phyloP scores from a whole-genome alignment of 2,888 invertebrate genomes.

The Drosophila meridionalis region DNA sequence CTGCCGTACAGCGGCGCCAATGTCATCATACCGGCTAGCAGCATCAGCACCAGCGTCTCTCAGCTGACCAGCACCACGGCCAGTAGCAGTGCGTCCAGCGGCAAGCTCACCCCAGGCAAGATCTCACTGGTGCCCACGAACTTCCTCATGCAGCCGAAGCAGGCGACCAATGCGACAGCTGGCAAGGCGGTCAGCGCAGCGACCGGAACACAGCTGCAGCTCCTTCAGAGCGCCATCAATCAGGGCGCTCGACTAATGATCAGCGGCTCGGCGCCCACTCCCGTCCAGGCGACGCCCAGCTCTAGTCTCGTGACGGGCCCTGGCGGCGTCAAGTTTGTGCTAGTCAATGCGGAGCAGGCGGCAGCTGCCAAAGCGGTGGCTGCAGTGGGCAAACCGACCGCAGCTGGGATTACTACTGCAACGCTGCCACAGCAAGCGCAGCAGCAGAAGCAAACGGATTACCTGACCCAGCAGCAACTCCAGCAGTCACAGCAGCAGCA shows the following conservation, averaged over 20 bases:
- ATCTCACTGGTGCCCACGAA: constrained; percentile 85
- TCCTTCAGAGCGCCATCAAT: constrained; percentile 70
- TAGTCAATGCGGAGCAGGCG: constrained; percentile 82
- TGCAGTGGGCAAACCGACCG: constrained; percentile 45
- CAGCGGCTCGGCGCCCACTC: constrained; percentile 51
- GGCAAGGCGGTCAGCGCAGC: constrained; percentile 35
- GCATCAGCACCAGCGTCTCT: constrained; percentile 52
- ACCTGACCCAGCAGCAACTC: constrained; percentile 37
- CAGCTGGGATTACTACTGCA: constrained; percentile 13
- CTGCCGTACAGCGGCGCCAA: constrained; percentile 52
- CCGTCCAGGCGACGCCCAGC: constrained; percentile 52
- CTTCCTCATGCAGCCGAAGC: constrained; percentile 83
- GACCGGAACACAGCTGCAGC: constrained; percentile 59
- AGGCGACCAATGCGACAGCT: constrained; percentile 32
- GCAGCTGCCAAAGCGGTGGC: constrained; percentile 56
- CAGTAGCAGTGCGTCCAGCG: constrained; percentile 37
- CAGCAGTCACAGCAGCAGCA: constrained; percentile 48
- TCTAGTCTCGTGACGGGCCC: constrained; percentile 73
- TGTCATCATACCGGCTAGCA: constrained; percentile 53
- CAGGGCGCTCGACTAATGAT: constrained; percentile 74
- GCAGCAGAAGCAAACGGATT: constrained; percentile 39
- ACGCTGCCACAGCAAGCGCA: constrained; percentile 31
- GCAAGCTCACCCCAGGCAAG: constrained; percentile 70
- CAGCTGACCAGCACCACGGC: constrained; percentile 43
- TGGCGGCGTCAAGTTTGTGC: constrained; percentile 83